Conservation (phyloP, 2,113 vertebrate genomes). For the Acrocephalus kingi region DNA sequence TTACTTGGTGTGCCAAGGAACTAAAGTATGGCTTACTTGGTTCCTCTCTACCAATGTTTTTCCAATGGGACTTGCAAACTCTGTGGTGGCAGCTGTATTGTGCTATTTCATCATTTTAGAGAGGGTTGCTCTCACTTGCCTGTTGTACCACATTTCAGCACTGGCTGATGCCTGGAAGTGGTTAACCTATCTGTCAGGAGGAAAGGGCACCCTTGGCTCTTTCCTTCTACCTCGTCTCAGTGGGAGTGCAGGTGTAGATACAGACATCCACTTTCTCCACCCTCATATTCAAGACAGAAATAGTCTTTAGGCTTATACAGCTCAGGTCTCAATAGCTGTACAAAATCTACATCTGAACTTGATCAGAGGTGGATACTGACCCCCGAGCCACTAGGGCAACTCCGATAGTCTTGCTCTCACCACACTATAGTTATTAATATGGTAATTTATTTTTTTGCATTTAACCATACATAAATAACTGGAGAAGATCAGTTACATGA, state of each 20-base stretch:
- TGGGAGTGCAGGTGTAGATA: background rate
- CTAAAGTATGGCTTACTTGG: background rate
- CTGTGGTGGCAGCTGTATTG: background rate
- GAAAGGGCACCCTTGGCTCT: background rate
- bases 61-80: background rate
- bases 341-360: background rate
- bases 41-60: background rate
- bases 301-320: background rate
- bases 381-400: background rate
- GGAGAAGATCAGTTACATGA: background rate
- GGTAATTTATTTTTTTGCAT: background rate
- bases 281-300: background rate
- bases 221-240: background rate
- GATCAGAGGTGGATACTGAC: background rate
- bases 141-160: background rate
- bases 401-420: background rate
- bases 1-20: background rate
- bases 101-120: background rate
- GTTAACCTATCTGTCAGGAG: background rate
- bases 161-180: background rate
- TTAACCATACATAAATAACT: background rate
- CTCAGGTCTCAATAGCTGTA: background rate
- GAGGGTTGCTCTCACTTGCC: background rate
- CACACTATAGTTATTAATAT: background rate
- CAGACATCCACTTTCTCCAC: background rate